Evolutionary conservation across 2,797 vertebrate genomes (phyloP), one percentile per base, ranked within the genome.

Genomic region (Nyctibius grandis): DNA sequence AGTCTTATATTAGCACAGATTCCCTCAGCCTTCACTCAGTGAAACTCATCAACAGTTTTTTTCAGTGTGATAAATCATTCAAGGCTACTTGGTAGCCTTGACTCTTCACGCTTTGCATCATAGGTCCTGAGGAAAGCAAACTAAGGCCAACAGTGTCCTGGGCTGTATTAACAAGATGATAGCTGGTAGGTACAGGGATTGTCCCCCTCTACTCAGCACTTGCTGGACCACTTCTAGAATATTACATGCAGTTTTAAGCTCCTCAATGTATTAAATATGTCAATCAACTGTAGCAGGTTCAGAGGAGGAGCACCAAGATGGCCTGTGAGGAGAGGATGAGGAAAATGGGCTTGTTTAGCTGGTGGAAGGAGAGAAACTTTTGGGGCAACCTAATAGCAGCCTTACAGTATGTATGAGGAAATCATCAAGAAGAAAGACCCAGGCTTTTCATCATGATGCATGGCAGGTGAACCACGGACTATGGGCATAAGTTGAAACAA

Each of bases 81-180:
- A 40, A 5, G 21, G 5, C 4, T 36, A 44, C n/a, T 29, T 31
- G 10, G 23, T 34, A 57, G 33, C 22, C 64, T 83, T 47, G 36
- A 18, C 20, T 61, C 23, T 33, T 6, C 3, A 10, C 1, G 0
- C 1, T 50, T 47, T 22, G 25, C 22, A 1, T 0, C 22, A 1
- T 0, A 2, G 34, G 12, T 69, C 12, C 36, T 6, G 26, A 83
- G 36, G 64, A 50, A 67, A 85, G 17, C 6, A 63, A 40, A 15
- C 40, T 50, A 34, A 72, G 29, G 11, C 17, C 40, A 34, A 0
- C 9, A 47, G 19, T 15, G 33, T 38, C 12, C 61, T 56, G 34
- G 75, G 25, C 15, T 74, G n/a, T 31, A 11, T 40, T 26, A 36
- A 42, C 20, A 50, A 29, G 26, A 19, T 1, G 8, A 22, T 22